These are phyloP conservation scores for Hypocryptadius cinnamomeus DNA, from an alignment of 2,113 vertebrate genomes.

Conservation along the genomic window DNA sequence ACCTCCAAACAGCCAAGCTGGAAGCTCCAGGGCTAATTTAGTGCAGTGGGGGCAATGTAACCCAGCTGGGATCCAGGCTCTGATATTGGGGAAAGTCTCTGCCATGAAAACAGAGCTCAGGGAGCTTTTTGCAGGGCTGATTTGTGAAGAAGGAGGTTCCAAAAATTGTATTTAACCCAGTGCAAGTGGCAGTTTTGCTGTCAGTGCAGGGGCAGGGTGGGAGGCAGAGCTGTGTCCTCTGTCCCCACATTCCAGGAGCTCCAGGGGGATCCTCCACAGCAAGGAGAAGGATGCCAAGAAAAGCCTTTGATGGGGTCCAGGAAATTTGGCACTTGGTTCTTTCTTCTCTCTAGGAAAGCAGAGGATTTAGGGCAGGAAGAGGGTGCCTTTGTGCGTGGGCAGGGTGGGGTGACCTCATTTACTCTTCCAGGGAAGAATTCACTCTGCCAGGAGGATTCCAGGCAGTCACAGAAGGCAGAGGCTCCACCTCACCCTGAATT, in stretches of 20 bases:
- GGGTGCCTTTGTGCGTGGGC: neutral
- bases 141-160: neutral
- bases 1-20: neutral
- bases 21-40: neutral
- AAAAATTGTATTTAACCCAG: neutral
- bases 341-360: neutral
- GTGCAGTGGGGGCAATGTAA: fast-evolving
- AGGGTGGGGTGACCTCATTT: neutral
- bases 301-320: neutral
- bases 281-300: neutral
- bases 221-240: neutral
- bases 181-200: neutral
- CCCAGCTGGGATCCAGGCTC: neutral
- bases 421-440: neutral
- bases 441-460: neutral
- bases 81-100: fast-evolving
- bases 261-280: fast-evolving
- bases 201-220: fast-evolving
- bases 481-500: neutral
- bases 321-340: neutral
- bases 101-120: neutral
- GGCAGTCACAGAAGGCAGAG: neutral
- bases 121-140: neutral
- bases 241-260: neutral
- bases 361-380: neutral